phyloP scores from a whole-genome alignment of 2,797 vertebrate genomes.

The Monodelphis domestica region DNA sequence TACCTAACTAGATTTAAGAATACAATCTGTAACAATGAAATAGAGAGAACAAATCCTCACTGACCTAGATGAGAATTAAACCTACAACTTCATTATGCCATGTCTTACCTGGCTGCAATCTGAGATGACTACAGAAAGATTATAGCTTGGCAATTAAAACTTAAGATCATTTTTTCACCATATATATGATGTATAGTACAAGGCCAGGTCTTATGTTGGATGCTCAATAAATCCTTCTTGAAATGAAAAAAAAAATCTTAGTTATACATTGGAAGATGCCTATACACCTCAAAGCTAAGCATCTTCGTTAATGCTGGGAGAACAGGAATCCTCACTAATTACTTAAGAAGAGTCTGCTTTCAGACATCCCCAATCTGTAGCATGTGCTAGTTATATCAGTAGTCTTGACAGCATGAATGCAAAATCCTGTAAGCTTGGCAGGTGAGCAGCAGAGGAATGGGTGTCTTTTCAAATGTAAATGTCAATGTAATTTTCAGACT shows the following conservation, averaged over 20 bases:
- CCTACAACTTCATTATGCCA: neutral
- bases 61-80: neutral
- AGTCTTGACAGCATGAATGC: constrained; percentile 50
- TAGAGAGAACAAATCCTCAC: neutral
- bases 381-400: constrained; percentile 39
- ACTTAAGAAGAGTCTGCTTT: constrained; percentile 3
- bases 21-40: neutral
- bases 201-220: neutral
- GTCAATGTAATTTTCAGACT: constrained; percentile 30
- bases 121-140: neutral
- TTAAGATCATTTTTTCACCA: neutral
- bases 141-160: neutral
- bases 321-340: constrained; percentile 15
- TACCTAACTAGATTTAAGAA: neutral
- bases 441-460: constrained; percentile 6
- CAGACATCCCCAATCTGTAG: neutral
- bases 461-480: constrained; percentile 66
- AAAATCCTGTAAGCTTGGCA: constrained; percentile 48
- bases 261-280: neutral
- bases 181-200: neutral
- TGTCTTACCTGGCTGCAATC: neutral
- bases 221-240: neutral
- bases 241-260: constrained; percentile 26
- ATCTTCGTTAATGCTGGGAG: neutral
- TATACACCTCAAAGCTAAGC: neutral